phyloP scores from a whole-genome alignment of 2,888 invertebrate genomes.

The Platycheirus albimanus region DNA sequence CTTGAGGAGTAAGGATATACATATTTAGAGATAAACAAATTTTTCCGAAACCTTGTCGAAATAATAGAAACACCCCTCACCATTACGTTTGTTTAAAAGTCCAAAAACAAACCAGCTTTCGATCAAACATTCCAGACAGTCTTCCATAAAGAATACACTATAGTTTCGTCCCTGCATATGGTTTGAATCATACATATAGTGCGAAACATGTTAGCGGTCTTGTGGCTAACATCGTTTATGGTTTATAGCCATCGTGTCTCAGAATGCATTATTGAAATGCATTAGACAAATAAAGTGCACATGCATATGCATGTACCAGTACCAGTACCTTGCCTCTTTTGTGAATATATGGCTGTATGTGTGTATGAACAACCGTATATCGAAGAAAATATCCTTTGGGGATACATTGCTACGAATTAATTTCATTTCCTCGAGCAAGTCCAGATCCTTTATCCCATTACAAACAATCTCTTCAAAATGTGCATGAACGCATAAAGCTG shows the following conservation, averaged over 20 bases:
- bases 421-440: conserved; percentile 65
- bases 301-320: conserved; percentile 15
- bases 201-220: conserved; percentile 8
- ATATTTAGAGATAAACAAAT: too few species aligned
- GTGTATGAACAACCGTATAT: background rate
- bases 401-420: conserved; percentile 61
- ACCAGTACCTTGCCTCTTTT: background rate
- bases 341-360: background rate
- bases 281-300: conserved; percentile 61
- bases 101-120: background rate
- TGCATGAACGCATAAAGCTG: conserved; percentile 17
- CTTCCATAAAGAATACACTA: too few species aligned
- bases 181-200: background rate
- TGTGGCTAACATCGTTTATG: conserved; percentile 49
- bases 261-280: conserved; percentile 62
- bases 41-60: too few species aligned
- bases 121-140: background rate
- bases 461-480: conserved; percentile 60
- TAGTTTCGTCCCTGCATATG: background rate
- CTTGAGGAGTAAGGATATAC: too few species aligned
- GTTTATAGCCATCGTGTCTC: conserved; percentile 52
- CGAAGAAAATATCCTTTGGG: conserved; percentile 57
- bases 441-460: conserved; percentile 62
- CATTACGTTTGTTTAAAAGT: background rate
- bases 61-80: too few species aligned